Percentiles rank a stretch among this genome's conserved stretches.
Evolutionary conservation across 2,888 invertebrate species (phyloP).

Genomic region (Tridacna crocea): DNA sequence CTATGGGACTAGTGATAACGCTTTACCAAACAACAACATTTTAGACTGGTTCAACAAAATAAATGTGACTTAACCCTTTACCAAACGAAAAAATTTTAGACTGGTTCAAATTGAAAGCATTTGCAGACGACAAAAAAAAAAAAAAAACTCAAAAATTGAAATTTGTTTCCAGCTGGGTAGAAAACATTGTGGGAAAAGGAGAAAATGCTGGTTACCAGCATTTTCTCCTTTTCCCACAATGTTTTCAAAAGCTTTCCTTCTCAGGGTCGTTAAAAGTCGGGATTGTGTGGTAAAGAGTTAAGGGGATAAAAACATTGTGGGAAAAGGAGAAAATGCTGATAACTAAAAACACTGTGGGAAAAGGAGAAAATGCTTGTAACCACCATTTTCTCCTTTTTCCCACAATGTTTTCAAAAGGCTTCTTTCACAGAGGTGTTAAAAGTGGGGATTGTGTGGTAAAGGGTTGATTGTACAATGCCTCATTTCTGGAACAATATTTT

Average conservation of each 20-base stretch:
- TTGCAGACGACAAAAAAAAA: too few species aligned
- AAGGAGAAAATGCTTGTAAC: neutral
- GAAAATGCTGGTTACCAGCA: neutral
- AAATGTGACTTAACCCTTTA: too few species aligned
- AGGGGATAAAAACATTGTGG: neutral
- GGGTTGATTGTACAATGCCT: neutral
- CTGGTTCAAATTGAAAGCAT: too few species aligned
- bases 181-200: neutral
- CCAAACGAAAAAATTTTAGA: too few species aligned
- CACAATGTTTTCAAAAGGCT: neutral
- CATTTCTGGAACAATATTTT: too few species aligned
- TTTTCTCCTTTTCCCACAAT: neutral
- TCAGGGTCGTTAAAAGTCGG: too few species aligned
- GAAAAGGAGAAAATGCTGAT: neutral
- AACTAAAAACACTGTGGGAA: neutral
- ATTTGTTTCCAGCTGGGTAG: too few species aligned
- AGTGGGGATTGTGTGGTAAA: neutral
- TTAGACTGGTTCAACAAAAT: too few species aligned
- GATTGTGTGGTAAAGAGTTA: neutral
- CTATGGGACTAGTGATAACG: neutral
- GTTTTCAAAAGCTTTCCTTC: neutral
- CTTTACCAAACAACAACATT: neutral
- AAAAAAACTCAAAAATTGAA: too few species aligned
- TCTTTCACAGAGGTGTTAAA: neutral
- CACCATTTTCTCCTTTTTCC: neutral